Evolutionary conservation across 1,140 invertebrate genomes (phyloP).

Genomic region (Stegodyphus dumicola): DNA sequence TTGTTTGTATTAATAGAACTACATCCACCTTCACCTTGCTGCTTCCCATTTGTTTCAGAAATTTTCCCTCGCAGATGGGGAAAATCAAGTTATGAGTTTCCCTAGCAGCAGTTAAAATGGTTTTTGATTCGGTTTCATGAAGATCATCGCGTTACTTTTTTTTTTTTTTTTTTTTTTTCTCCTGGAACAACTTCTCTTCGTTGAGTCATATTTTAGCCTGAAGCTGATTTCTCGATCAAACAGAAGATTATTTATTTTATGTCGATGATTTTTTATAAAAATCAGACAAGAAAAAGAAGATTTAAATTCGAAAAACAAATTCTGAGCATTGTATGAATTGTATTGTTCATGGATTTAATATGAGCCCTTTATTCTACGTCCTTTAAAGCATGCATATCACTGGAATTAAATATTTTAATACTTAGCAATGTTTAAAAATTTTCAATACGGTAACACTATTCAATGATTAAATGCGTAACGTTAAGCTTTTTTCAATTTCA

Average conservation of each 20-base stretch:
- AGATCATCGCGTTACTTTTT: not conserved
- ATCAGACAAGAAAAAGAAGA: not conserved
- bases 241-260: conserved; percentile 28
- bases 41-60: conserved; percentile 8
- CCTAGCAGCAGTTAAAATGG: conserved; percentile 11
- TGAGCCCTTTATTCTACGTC: no score
- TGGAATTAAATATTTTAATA: no score
- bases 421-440: no score
- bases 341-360: no score
- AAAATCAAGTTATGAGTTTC: conserved; percentile 31
- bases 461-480: no score
- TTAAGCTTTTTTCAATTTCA: no score
- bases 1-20: conserved; percentile 47
- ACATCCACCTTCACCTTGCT: conserved; percentile 9
- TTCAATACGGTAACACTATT: no score
- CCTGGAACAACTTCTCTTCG: not conserved
- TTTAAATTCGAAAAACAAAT: no score
- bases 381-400: no score
- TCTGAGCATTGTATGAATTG: no score
- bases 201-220: not conserved
- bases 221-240: conserved; percentile 24
- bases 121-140: not conserved
- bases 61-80: not conserved
- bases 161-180: not conserved
- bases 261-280: not conserved